A percentile compares a stretch with the other conserved stretches of the same genome.
phyloP scores from a whole-genome alignment of 2,797 vertebrate genomes.

The Peromyscus attwateri region DNA sequence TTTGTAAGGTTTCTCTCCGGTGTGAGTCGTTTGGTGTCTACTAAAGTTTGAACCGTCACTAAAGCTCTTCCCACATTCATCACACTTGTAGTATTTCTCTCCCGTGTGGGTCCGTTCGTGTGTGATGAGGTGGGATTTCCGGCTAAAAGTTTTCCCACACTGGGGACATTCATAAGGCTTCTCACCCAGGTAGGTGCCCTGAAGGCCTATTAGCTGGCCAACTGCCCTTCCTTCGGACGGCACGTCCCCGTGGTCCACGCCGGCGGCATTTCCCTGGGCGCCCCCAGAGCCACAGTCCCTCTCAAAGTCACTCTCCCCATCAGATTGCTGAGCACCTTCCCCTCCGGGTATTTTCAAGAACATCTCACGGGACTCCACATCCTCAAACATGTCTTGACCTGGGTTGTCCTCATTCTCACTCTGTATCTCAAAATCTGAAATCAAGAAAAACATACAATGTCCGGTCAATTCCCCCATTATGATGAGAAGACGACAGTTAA shows the following conservation, averaged over 20 bases:
- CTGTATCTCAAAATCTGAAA: slow-evolving; percentile 82
- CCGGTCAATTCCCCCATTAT: neutral
- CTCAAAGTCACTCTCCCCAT: slow-evolving; percentile 66
- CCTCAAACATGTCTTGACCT: slow-evolving; percentile 68
- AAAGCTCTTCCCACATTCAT: slow-evolving; percentile 81
- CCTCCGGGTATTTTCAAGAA: slow-evolving; percentile 52
- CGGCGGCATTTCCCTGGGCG: neutral
- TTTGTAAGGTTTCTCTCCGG: slow-evolving; percentile 79
- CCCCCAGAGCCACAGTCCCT: slow-evolving; percentile 21
- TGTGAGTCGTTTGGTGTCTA: slow-evolving; percentile 83
- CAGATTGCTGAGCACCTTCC: neutral
- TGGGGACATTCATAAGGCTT: slow-evolving; percentile 80
- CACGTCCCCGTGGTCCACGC: neutral
- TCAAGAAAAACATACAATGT: slow-evolving; percentile 42
- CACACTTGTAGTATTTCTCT: slow-evolving; percentile 82
- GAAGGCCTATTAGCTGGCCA: slow-evolving; percentile 80
- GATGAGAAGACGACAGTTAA: neutral
- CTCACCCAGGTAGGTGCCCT: slow-evolving; percentile 81
- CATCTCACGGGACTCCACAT: neutral
- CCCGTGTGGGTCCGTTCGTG: slow-evolving; percentile 81
- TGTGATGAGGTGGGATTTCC: slow-evolving; percentile 79
- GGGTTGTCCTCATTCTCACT: slow-evolving; percentile 74
- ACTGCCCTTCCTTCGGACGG: neutral
- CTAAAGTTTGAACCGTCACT: slow-evolving; percentile 88
- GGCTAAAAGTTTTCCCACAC: slow-evolving; percentile 80